A percentile compares a stretch with the other conserved stretches of the same genome.
phyloP scores from a whole-genome alignment of 1,140 invertebrate species.

The Temnothorax nylanderi region DNA sequence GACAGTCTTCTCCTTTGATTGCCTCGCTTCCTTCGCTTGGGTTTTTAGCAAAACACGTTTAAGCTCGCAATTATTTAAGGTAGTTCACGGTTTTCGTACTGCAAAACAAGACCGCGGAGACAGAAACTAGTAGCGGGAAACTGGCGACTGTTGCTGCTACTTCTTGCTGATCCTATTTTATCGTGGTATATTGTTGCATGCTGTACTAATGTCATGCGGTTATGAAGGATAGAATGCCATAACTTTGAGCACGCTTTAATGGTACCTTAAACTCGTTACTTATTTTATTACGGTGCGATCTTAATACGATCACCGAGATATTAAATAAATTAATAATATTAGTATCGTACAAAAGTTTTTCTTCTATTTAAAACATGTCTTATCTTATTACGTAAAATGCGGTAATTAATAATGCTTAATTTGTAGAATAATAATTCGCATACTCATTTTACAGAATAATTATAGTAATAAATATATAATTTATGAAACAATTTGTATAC shows the following conservation, averaged over 20 bases:
- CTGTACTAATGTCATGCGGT: conserved; percentile 41
- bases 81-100: conserved; percentile 71
- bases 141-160: conserved; percentile 73
- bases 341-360: not conserved
- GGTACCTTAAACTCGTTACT: conserved; percentile 20
- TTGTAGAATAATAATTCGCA: not conserved
- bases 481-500: conserved; percentile 27
- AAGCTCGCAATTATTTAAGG: conserved; percentile 81
- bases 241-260: conserved; percentile 32
- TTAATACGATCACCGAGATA: not conserved
- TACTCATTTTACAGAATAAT: conserved; percentile 15
- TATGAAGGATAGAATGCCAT: conserved; percentile 51
- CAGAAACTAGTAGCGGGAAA: conserved; percentile 75
- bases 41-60: conserved; percentile 74
- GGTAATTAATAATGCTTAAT: not conserved
- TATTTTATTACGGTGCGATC: not conserved
- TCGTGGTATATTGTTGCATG: conserved; percentile 54
- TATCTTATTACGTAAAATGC: not conserved
- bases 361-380: not conserved
- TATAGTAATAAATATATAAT: conserved; percentile 39
- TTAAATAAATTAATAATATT: conserved; percentile 19
- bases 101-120: conserved; percentile 74
- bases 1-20: conserved; percentile 67
- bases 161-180: conserved; percentile 69
- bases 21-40: conserved; percentile 65